phyloP scores from a whole-genome alignment of 2,113 vertebrate genomes.

The Delphinus delphis region DNA sequence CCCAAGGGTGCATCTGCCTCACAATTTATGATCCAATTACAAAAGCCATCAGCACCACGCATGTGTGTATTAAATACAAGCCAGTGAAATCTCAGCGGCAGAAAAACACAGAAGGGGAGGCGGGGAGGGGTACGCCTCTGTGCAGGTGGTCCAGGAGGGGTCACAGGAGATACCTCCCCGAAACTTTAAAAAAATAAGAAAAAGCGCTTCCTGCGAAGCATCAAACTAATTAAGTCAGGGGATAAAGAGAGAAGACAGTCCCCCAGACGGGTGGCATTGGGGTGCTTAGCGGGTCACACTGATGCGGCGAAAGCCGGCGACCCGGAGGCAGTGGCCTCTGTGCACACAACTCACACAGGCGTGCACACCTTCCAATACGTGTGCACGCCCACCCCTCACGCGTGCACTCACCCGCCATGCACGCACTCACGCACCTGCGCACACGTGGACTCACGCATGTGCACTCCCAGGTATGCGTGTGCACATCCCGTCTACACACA shows the following conservation, averaged over 20 bases:
- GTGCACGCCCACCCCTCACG: neutral
- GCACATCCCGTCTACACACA: neutral
- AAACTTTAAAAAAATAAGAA: neutral
- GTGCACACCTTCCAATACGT: too few species aligned
- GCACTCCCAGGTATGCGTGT: too few species aligned
- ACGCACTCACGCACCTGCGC: neutral
- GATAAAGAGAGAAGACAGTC: neutral
- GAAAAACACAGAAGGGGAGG: neutral
- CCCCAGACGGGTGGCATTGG: fast-evolving
- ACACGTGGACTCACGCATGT: too few species aligned
- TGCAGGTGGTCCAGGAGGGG: neutral
- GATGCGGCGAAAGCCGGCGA: fast-evolving
- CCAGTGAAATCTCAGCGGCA: neutral
- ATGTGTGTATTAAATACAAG: fast-evolving
- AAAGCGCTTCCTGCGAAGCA: neutral
- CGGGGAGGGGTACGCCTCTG: fast-evolving
- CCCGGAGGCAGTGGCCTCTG: neutral
- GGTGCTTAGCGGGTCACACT: fast-evolving
- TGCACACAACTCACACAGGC: neutral
- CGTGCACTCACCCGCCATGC: too few species aligned
- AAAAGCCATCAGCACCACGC: neutral
- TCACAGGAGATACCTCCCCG: neutral
- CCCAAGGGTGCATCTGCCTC: neutral
- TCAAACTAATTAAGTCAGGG: neutral
- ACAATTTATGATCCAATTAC: fast-evolving